Evolutionary conservation across 2,797 vertebrate genomes (phyloP).

Genomic region (Malurus splendens): DNA sequence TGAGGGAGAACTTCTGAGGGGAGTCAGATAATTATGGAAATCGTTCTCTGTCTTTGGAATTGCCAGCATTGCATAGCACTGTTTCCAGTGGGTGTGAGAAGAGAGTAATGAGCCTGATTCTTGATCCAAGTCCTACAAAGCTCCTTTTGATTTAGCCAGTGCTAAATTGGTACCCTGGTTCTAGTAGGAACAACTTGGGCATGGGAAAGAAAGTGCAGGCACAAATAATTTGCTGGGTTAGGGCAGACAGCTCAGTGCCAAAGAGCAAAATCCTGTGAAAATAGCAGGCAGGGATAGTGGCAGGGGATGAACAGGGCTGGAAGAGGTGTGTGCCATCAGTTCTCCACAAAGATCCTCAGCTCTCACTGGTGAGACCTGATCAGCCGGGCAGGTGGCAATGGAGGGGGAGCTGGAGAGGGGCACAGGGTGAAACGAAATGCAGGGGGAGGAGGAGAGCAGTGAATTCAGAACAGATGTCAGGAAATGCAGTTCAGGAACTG

Average conservation of each 20-base stretch:
- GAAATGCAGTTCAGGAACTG: constrained; percentile 31
- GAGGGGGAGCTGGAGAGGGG: background rate
- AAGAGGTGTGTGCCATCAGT: background rate
- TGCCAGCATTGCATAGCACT: background rate
- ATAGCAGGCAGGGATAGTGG: background rate
- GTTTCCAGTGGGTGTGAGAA: background rate
- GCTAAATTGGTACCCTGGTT: background rate
- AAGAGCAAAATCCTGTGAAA: background rate
- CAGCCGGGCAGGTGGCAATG: background rate
- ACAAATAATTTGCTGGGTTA: background rate
- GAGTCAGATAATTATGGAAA: background rate
- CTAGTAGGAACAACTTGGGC: background rate
- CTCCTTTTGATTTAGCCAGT: background rate
- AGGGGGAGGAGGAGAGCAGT: background rate
- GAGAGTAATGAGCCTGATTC: background rate
- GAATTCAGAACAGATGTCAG: constrained; percentile 54
- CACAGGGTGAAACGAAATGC: fast-evolving
- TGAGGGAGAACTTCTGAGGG: background rate
- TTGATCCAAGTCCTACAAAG: background rate
- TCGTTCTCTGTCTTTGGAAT: background rate
- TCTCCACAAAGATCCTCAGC: background rate
- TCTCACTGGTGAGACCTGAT: background rate
- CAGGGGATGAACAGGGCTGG: background rate
- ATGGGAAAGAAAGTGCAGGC: background rate
- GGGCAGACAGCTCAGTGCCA: background rate